These are phyloP conservation scores for Charadrius vociferus DNA, from an alignment of 2,113 vertebrate genomes.

Conservation along the genomic window DNA sequence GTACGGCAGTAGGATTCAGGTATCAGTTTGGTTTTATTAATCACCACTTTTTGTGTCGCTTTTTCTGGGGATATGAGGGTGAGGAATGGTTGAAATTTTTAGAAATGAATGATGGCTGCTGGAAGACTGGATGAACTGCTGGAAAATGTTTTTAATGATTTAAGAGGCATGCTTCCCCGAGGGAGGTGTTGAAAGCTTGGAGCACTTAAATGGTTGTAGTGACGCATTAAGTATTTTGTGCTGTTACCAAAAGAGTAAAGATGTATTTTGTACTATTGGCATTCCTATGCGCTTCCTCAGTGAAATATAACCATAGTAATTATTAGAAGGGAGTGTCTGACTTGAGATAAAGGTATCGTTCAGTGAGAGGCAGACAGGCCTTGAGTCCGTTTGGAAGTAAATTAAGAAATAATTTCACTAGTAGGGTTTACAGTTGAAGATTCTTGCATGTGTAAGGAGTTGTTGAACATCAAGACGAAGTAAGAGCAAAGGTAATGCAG, in stretches of 20 bases:
- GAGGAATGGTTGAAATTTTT: not conserved
- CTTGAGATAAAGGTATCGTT: not conserved
- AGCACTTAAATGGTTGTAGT: not conserved
- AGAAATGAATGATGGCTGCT: not conserved
- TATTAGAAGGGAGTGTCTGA: not conserved
- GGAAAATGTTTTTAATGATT: not conserved
- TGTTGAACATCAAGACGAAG: not conserved
- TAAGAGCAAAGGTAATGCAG: fast-evolving
- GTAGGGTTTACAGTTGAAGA: not conserved
- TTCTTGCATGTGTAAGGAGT: not conserved
- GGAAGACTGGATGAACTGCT: not conserved
- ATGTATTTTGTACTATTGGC: not conserved
- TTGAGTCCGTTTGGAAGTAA: not conserved
- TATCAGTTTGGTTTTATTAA: not conserved
- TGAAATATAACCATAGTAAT: not conserved
- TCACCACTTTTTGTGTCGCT: not conserved
- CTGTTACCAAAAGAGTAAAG: not conserved
- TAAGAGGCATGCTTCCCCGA: not conserved
- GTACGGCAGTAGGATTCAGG: not conserved
- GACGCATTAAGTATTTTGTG: not conserved
- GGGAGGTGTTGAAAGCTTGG: not conserved
- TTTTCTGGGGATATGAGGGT: not conserved
- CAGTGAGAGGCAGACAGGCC: not conserved
- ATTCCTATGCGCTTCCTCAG: not conserved
- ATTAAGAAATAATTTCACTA: not conserved